A percentile compares a stretch with the other conserved stretches of the same genome.
Evolutionary conservation across 2,797 vertebrate species (phyloP).

Genomic region (Microchirus variegatus): DNA sequence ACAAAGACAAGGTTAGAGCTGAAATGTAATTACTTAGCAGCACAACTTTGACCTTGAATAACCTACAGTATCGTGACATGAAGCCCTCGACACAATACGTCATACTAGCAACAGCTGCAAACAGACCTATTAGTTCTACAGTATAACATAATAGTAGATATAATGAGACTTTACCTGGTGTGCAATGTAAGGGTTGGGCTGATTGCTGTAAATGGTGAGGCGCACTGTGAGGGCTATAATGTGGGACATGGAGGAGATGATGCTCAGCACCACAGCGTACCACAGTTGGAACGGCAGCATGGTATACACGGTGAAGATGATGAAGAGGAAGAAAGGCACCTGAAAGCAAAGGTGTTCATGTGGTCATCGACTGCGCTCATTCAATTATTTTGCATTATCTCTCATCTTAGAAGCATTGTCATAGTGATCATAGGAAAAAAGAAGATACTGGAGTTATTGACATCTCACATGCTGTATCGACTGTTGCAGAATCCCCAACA

Average conservation of each 20-base stretch:
- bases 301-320: constrained; percentile 94
- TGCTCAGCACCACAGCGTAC: constrained; percentile 84
- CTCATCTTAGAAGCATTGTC: too few species aligned
- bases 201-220: constrained; percentile 25
- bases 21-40: neutral
- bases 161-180: constrained; percentile 65
- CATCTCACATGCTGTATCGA: neutral
- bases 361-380: neutral
- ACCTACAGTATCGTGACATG: too few species aligned
- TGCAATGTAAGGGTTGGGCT: constrained; percentile 63
- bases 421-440: neutral
- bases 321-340: constrained; percentile 96
- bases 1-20: constrained; percentile 19
- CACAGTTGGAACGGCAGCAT: constrained; percentile 92
- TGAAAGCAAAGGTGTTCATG: constrained; percentile 55
- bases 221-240: constrained; percentile 82
- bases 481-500: neutral
- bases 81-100: too few species aligned
- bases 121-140: neutral
- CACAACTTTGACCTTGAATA: neutral
- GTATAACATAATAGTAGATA: neutral
- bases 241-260: constrained; percentile 88
- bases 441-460: neutral
- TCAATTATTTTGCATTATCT: too few species aligned
- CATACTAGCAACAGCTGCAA: too few species aligned